Percentiles rank a stretch among this genome's conserved stretches.
These are phyloP conservation scores for Drosophila maculinotata DNA, from an alignment of 2,888 invertebrate genomes.

Conservation along the genomic window DNA sequence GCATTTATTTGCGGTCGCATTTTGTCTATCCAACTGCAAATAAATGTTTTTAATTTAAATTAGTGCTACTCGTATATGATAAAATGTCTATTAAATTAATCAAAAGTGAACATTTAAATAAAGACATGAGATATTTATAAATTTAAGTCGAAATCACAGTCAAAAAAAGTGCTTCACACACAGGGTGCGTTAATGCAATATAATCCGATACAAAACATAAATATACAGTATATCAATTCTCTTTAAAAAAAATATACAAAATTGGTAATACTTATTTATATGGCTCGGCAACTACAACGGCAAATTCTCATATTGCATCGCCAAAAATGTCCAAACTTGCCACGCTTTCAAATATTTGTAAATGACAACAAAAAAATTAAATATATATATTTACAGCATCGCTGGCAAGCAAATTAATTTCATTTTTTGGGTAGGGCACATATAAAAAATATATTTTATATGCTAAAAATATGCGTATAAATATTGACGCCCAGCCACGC, in stretches of 20 bases:
- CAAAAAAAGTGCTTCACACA: background rate
- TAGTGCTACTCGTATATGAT: slow-evolving; percentile 2
- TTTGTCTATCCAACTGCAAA: background rate
- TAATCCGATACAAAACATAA: background rate
- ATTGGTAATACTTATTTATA: background rate
- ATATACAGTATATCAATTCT: background rate
- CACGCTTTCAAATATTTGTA: slow-evolving; percentile 42
- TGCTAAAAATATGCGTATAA: slow-evolving; percentile 1
- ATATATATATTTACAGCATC: slow-evolving; percentile 24
- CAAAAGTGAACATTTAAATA: background rate
- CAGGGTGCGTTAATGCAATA: background rate
- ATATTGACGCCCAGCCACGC: slow-evolving; percentile 26
- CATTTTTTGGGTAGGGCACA: slow-evolving; percentile 20
- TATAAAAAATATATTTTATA: slow-evolving; percentile 11
- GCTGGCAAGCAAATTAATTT: slow-evolving; percentile 28
- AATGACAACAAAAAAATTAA: slow-evolving; percentile 44
- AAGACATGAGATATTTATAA: background rate
- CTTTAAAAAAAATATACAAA: background rate
- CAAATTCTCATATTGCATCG: background rate
- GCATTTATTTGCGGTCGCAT: slow-evolving; percentile 5
- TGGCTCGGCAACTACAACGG: background rate
- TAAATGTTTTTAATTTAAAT: slow-evolving; percentile 13
- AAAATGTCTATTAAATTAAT: slow-evolving; percentile 21
- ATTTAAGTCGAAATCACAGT: background rate
- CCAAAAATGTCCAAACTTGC: slow-evolving; percentile 12